A percentile compares a stretch with the other conserved stretches of the same genome.
phyloP scores from a whole-genome alignment of 2,888 invertebrate species.

The Agonopterix arenella region DNA sequence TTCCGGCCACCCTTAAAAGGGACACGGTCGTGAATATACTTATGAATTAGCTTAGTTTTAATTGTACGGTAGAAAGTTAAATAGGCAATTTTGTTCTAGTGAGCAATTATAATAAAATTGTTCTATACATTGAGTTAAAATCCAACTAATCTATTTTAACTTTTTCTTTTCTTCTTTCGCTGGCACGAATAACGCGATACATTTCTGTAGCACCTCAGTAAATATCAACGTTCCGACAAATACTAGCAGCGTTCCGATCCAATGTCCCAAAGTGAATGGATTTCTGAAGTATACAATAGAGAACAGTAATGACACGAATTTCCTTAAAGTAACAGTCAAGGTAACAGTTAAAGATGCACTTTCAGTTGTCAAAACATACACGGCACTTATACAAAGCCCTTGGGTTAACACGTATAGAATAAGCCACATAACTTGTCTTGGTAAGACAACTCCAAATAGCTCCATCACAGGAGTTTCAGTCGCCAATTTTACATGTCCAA shows the following conservation, averaged over 20 bases:
- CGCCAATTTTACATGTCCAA: conserved; percentile 85
- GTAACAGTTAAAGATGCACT: conserved; percentile 96
- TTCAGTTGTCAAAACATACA: conserved; percentile 95
- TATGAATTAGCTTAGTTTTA: no score
- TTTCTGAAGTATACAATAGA: conserved; percentile 97
- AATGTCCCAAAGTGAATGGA: conserved; percentile 93
- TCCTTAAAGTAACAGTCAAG: conserved; percentile 95
- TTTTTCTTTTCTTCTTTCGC: conserved; percentile 33
- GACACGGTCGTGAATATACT: no score
- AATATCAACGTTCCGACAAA: conserved; percentile 96
- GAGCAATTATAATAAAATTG: no score
- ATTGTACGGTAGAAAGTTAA: no score
- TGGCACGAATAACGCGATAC: conserved; percentile 46
- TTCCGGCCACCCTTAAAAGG: no score
- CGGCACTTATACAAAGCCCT: conserved; percentile 95
- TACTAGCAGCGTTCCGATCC: conserved; percentile 93
- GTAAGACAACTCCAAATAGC: conserved; percentile 78
- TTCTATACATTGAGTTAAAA: not conserved
- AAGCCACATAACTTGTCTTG: conserved; percentile 86
- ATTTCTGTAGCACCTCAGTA: conserved; percentile 83
- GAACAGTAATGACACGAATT: conserved; percentile 96
- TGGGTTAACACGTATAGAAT: conserved; percentile 91
- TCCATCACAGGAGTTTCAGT: conserved; percentile 80
- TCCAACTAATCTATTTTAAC: not conserved
- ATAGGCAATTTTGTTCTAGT: no score